Evolutionary conservation across 2,113 vertebrate species (phyloP), one percentile per base, ranked within the genome.

Genomic region (Gallinago jamesoni): DNA sequence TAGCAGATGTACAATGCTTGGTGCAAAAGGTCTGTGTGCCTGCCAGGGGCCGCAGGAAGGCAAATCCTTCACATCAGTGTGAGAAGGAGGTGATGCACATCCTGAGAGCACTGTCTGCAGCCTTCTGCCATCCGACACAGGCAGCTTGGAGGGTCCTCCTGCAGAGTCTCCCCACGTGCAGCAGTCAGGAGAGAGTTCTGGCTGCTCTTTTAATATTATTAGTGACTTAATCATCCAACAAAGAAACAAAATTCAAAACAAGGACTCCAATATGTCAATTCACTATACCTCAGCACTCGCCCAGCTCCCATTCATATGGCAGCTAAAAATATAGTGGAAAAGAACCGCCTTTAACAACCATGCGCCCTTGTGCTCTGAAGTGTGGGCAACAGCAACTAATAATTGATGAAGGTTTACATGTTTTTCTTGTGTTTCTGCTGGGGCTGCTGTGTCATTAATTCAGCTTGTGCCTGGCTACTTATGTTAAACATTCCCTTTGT

Each of bases 401-500:
- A 97, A 96, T 86, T 94, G 93, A 87, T 84, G 90, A 94, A 87
- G 37, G 94, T 91, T 97, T 98, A 96, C 96, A 95, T 96, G 94
- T 97, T 97, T 97, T 95, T 93, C 92, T 97, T 78, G 14, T 93
- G 96, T 98, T 97, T 96, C 87, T 95, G 94, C 90, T 96, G 66
- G 87, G 91, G 84, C 70, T 97, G 94, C 91, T 94, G 72, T 95
- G 94, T 94, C 95, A 97, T 98, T 98, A 97, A 97, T 84, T 96
- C 92, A 97, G 95, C 69, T 84, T 95, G 94, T 94, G 97, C 95
- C 95, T 94, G 92, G 86, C 84, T 96, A 92, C 94, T 97, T 90
- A 94, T 91, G 92, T 96, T 97, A 98, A 98, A 85, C 90, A 94
- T 97, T 98, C 97, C 94, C 84, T 97, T 97, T 97, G 95, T 97